Evolutionary conservation across 2,888 invertebrate species (phyloP).

Genomic region (Rotaria magnacalcarata): DNA sequence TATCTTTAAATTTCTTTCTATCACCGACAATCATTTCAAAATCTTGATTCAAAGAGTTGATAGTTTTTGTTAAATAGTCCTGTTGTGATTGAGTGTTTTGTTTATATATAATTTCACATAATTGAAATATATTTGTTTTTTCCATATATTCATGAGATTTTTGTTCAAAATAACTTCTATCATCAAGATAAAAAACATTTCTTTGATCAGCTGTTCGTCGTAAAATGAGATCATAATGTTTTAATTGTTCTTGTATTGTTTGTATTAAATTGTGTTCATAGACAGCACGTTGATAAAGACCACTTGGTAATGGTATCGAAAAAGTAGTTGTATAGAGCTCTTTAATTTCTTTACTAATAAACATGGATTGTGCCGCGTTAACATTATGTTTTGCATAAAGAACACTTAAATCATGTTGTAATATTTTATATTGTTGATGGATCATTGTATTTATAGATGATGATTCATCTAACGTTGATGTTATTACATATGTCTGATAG

Average conservation of each 20-base stretch:
- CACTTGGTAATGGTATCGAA: neutral
- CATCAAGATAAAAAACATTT: neutral
- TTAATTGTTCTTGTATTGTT: neutral
- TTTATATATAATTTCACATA: neutral
- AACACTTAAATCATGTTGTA: neutral
- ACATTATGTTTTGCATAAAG: neutral
- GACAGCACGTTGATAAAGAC: neutral
- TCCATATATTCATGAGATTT: neutral
- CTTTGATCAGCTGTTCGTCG: neutral
- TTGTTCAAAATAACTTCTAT: neutral
- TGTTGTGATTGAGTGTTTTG: neutral
- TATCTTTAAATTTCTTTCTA: neutral
- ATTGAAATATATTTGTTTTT: neutral
- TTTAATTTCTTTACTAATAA: neutral
- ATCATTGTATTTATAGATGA: neutral
- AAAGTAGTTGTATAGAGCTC: neutral
- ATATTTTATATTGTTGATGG: neutral
- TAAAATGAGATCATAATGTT: neutral
- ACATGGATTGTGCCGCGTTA: rapidly evolving
- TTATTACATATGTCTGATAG: neutral
- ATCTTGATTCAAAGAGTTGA: neutral
- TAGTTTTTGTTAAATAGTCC: neutral
- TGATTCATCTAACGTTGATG: no score
- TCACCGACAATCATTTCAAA: neutral
- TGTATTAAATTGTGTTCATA: neutral